These are phyloP conservation scores for Istiophorus platypterus DNA, from an alignment of 2,113 vertebrate species.

Conservation along the genomic window DNA sequence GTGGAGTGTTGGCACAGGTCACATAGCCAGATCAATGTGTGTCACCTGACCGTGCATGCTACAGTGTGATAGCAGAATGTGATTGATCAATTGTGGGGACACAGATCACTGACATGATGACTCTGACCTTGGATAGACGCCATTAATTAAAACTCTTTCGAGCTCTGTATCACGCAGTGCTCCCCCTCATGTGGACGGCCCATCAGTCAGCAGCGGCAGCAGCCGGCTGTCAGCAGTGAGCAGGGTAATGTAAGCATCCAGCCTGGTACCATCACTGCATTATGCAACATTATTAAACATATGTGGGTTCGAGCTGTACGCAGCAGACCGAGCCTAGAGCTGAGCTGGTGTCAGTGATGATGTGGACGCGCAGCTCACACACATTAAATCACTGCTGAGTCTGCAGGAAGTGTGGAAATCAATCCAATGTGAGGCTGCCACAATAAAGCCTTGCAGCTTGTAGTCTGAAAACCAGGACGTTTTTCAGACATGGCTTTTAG, in stretches of 20 bases:
- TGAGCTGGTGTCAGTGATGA: constrained; percentile 18
- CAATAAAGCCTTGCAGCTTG: neutral
- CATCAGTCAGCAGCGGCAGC: constrained; percentile 57
- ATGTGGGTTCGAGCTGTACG: constrained; percentile 28
- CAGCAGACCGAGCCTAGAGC: neutral
- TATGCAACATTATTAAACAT: constrained; percentile 47
- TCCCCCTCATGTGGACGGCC: constrained; percentile 9
- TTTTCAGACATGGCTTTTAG: neutral
- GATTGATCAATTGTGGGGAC: constrained; percentile 59
- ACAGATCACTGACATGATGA: constrained; percentile 55
- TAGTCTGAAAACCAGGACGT: neutral
- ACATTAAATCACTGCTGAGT: constrained; percentile 22
- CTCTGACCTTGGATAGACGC: constrained; percentile 70
- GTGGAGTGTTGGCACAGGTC: constrained; percentile 21
- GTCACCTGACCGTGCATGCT: constrained; percentile 43
- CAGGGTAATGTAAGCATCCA: neutral
- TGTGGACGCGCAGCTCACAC: constrained; percentile 17
- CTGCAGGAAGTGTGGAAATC: constrained; percentile 23
- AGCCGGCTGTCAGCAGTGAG: constrained; percentile 17
- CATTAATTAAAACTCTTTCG: constrained; percentile 71
- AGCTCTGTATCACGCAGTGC: constrained; percentile 57
- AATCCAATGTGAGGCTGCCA: neutral
- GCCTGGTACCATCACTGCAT: constrained; percentile 23
- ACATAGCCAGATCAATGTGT: constrained; percentile 56
- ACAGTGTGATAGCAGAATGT: constrained; percentile 33